Conservation (phyloP, 2,797 vertebrate genomes). For the Neoniphon sammara region DNA sequence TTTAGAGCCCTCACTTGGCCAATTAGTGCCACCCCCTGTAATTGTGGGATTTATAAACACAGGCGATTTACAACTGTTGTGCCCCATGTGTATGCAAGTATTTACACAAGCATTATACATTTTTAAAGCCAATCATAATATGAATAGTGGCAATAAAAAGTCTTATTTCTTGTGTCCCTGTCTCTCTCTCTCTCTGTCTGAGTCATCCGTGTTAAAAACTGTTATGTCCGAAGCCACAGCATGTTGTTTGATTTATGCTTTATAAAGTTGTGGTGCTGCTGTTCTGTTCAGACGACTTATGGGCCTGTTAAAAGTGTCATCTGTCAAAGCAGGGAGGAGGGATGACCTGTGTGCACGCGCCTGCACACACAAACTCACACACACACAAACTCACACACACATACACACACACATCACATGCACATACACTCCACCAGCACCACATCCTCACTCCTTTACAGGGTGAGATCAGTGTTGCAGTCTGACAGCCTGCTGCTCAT, state of each 20-base stretch:
- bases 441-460: constrained; percentile 13
- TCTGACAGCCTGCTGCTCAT: constrained; percentile 20
- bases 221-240: constrained; percentile 31
- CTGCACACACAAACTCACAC: background rate
- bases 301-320: constrained; percentile 44
- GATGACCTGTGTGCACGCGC: constrained; percentile 4
- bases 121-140: no score
- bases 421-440: no score
- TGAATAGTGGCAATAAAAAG: constrained; percentile 25
- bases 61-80: constrained; percentile 21
- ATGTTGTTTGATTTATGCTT: constrained; percentile 47
- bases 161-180: constrained; percentile 7
- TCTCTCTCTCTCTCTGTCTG: constrained; percentile 19
- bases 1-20: no score
- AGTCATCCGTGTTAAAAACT: constrained; percentile 34
- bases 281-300: constrained; percentile 34
- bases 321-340: constrained; percentile 50
- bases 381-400: background rate
- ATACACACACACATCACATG: background rate
- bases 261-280: constrained; percentile 19
- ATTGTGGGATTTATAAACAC: background rate
- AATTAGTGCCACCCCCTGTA: background rate
- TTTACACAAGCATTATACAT: constrained; percentile 32
- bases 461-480: constrained; percentile 8
- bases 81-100: constrained; percentile 1